phyloP scores from a whole-genome alignment of 2,113 vertebrate species.

The Corvus moneduloides region DNA sequence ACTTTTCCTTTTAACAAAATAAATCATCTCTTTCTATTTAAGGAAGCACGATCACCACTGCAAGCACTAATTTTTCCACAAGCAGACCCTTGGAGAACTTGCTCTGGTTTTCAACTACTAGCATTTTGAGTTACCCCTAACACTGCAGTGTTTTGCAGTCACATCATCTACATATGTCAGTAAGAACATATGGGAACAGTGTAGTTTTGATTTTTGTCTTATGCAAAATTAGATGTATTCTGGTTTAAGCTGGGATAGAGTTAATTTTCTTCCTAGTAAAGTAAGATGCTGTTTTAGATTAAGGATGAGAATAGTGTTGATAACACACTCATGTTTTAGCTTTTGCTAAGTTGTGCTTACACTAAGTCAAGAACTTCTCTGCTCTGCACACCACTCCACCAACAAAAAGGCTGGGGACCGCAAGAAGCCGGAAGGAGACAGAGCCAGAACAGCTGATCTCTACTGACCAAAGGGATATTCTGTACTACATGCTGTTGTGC shows the following conservation, averaged over 20 bases:
- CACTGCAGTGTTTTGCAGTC: background rate
- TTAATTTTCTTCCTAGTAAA: background rate
- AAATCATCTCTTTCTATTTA: background rate
- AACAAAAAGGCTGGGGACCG: rapidly evolving
- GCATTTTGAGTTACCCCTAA: background rate
- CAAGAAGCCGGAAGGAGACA: background rate
- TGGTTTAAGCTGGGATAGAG: background rate
- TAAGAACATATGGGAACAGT: background rate
- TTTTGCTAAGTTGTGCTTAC: background rate
- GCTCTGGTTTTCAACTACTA: background rate
- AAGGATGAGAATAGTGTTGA: background rate
- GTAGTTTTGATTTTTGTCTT: background rate
- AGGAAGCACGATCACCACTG: rapidly evolving
- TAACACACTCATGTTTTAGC: background rate
- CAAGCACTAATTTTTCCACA: background rate
- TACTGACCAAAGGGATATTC: background rate
- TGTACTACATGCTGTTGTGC: rapidly evolving
- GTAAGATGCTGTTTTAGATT: background rate
- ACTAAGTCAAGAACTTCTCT: background rate
- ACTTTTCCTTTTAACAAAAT: background rate
- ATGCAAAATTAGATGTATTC: background rate
- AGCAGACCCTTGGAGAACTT: background rate
- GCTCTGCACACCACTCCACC: too few relatives aligned
- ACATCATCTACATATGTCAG: background rate
- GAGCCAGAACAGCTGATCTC: background rate